A percentile compares a stretch with the other conserved stretches of the same genome.
phyloP scores from a whole-genome alignment of 2,113 vertebrate genomes.

The Ptilorrhoa leucosticta region DNA sequence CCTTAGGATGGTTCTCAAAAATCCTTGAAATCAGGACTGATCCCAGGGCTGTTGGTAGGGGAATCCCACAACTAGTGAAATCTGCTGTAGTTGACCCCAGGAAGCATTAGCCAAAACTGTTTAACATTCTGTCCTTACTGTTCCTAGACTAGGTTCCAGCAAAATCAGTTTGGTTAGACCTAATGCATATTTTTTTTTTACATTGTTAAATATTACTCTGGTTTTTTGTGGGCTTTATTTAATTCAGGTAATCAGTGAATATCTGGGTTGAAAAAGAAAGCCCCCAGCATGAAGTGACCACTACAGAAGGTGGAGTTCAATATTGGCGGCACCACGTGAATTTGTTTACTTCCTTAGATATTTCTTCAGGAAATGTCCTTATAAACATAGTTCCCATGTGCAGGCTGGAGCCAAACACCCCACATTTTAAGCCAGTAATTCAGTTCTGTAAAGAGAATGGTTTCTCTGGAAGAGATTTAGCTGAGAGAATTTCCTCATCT shows the following conservation, averaged over 20 bases:
- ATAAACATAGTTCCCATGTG: background rate
- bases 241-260: background rate
- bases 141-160: background rate
- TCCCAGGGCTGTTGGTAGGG: background rate
- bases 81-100: background rate
- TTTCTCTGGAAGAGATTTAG: background rate
- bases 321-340: background rate
- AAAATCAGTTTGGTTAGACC: background rate
- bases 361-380: background rate
- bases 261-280: background rate
- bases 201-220: background rate
- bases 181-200: background rate
- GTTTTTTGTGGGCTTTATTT: background rate
- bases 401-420: background rate
- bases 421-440: background rate
- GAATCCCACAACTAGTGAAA: background rate
- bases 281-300: rapidly evolving
- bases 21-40: background rate
- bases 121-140: background rate
- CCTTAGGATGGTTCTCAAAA: background rate
- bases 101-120: background rate
- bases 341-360: conserved; percentile 11
- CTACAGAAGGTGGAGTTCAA: background rate
- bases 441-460: background rate
- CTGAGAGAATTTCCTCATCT: background rate